phyloP scores from a whole-genome alignment of 2,888 invertebrate species.

The Barypeithes pellucidus region DNA sequence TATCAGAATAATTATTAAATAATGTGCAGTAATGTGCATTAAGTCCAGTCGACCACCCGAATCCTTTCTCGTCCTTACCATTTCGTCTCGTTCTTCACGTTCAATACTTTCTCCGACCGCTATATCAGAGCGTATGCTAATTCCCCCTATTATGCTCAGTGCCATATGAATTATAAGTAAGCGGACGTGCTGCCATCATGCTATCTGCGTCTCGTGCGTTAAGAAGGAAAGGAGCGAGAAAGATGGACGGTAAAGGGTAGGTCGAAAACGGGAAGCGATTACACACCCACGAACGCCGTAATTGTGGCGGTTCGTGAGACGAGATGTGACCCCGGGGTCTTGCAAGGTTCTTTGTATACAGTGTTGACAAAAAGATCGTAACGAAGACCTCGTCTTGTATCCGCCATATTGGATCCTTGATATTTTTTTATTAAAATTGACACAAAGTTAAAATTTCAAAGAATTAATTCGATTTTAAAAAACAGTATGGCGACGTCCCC shows the following conservation, averaged over 20 bases:
- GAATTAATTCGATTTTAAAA: too few species aligned
- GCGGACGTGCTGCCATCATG: constrained; percentile 49
- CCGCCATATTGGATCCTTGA: too few species aligned
- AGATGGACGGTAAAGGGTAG: constrained; percentile 58
- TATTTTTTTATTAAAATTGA: too few species aligned
- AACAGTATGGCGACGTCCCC: too few species aligned
- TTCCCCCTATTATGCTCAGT: constrained; percentile 72
- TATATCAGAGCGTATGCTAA: constrained; percentile 69
- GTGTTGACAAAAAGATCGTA: constrained; percentile 21
- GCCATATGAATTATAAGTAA: constrained; percentile 67
- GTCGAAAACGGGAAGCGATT: constrained; percentile 68
- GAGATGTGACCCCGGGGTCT: constrained; percentile 67
- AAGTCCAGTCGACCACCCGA: constrained; percentile 63
- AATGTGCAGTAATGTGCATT: constrained; percentile 65
- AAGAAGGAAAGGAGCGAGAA: constrained; percentile 50
- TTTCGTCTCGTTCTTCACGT: constrained; percentile 21
- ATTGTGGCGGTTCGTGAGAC: constrained; percentile 71
- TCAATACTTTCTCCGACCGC: constrained; percentile 54
- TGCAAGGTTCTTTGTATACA: constrained; percentile 38
- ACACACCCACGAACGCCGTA: constrained; percentile 70
- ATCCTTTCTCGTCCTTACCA: constrained; percentile 29
- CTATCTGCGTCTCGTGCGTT: constrained; percentile 39
- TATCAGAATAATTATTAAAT: constrained; percentile 72
- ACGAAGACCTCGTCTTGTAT: too few species aligned
- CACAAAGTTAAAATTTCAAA: too few species aligned